Evolutionary conservation across 2,888 invertebrate species (phyloP).

Genomic region (Dione vanillae): DNA sequence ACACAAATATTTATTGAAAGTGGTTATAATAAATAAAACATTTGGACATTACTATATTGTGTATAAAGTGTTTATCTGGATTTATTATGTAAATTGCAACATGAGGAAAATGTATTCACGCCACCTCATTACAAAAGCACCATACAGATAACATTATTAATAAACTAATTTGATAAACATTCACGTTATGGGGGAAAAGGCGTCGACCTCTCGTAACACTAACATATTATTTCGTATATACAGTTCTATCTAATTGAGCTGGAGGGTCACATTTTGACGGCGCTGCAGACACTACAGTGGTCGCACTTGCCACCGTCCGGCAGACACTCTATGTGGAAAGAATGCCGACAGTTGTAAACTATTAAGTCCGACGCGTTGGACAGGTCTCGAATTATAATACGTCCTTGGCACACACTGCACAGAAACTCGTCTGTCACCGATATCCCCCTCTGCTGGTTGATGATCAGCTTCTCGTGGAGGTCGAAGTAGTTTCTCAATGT

Average conservation of each 20-base stretch:
- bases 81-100: slow-evolving; percentile 30
- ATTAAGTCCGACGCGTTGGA: slow-evolving; percentile 88
- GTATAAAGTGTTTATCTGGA: slow-evolving; percentile 31
- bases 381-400: slow-evolving; percentile 89
- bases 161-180: slow-evolving; percentile 42
- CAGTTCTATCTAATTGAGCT: slow-evolving; percentile 59
- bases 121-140: slow-evolving; percentile 72
- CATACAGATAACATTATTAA: slow-evolving; percentile 51
- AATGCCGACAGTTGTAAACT: slow-evolving; percentile 95
- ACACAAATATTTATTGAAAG: slow-evolving; percentile 17
- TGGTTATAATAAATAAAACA: slow-evolving; percentile 22
- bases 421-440: slow-evolving; percentile 89
- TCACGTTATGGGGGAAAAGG: slow-evolving; percentile 27
- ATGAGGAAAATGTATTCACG: slow-evolving; percentile 63
- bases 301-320: slow-evolving; percentile 74
- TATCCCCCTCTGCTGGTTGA: slow-evolving; percentile 91
- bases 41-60: slow-evolving; percentile 15
- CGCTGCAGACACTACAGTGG: slow-evolving; percentile 73
- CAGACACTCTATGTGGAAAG: slow-evolving; percentile 94
- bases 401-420: slow-evolving; percentile 91
- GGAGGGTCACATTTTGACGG: slow-evolving; percentile 73
- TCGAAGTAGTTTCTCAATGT: slow-evolving; percentile 95
- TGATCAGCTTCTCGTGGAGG: slow-evolving; percentile 91
- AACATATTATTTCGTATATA: slow-evolving; percentile 54
- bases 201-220: slow-evolving; percentile 25